A percentile compares a stretch with the other conserved stretches of the same genome.
phyloP scores from a whole-genome alignment of 2,888 invertebrate genomes.

The Dolichopus griseipennis region DNA sequence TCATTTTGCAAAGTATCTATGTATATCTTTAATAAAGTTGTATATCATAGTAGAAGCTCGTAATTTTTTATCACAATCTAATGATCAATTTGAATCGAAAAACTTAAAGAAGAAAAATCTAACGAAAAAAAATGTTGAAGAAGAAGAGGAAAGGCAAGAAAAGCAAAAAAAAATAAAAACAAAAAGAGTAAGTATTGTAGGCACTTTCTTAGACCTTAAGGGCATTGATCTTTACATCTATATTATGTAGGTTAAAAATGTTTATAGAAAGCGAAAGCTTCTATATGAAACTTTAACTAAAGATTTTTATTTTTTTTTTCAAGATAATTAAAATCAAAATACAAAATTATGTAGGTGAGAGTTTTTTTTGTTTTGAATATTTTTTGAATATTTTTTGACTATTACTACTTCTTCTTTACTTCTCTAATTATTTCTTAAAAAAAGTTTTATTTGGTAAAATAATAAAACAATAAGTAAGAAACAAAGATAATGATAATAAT shows the following conservation, averaged over 20 bases:
- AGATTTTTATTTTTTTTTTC: background rate
- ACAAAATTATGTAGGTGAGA: conserved; percentile 1
- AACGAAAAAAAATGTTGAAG: background rate
- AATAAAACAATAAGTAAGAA: background rate
- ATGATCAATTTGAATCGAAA: no score
- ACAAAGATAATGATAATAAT: background rate
- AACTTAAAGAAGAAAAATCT: no score
- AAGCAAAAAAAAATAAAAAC: background rate
- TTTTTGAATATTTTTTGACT: no score
- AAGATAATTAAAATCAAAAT: no score
- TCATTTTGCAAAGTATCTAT: no score
- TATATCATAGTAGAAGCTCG: no score
- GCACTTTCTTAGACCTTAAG: background rate
- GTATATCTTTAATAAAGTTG: no score
- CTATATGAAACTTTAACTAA: background rate
- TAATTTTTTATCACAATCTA: no score
- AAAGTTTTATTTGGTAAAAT: background rate
- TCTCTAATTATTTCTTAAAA: background rate
- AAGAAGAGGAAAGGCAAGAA: background rate
- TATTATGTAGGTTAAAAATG: background rate
- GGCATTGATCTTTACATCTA: background rate
- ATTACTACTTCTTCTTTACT: background rate
- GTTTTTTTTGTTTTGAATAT: no score
- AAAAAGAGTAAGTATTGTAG: background rate
- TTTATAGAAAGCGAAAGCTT: conserved; percentile 1